Conservation (phyloP, 2,888 invertebrate genomes). For the Schizaphis graminum region DNA sequence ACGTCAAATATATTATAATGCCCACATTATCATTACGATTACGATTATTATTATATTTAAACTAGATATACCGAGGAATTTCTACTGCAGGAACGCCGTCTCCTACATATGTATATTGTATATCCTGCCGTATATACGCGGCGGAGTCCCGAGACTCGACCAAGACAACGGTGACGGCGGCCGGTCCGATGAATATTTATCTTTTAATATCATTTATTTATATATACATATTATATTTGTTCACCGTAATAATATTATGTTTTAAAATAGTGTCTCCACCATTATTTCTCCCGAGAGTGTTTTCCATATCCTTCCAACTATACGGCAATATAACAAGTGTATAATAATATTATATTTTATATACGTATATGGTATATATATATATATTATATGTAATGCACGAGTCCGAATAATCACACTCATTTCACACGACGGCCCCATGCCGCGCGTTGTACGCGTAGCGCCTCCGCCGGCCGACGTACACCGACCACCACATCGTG, state of each 20-base stretch:
- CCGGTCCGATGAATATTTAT: conserved; percentile 53
- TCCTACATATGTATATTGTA: neutral
- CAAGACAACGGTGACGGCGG: neutral
- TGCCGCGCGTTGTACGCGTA: conserved; percentile 23
- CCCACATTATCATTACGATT: conserved; percentile 64
- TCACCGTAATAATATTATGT: conserved; percentile 31
- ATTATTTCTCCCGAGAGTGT: conserved; percentile 15
- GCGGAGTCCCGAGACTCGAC: conserved; percentile 3
- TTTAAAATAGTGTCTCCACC: conserved; percentile 32
- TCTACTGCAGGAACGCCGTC: neutral
- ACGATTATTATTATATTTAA: conserved; percentile 58
- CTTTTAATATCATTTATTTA: conserved; percentile 35
- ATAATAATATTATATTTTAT: neutral
- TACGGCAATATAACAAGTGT: neutral
- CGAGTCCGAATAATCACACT: conserved; percentile 48
- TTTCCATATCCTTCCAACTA: neutral
- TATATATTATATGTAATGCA: too few species aligned
- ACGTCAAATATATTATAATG: conserved; percentile 65
- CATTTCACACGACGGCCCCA: conserved; percentile 51
- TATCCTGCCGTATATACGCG: neutral
- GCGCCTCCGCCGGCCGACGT: conserved; percentile 46
- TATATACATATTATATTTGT: neutral
- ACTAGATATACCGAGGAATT: conserved; percentile 59
- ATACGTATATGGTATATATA: neutral
- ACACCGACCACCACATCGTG: neutral